These are phyloP conservation scores for Acrobasis suavella DNA, from an alignment of 2,888 invertebrate species.

Conservation along the genomic window DNA sequence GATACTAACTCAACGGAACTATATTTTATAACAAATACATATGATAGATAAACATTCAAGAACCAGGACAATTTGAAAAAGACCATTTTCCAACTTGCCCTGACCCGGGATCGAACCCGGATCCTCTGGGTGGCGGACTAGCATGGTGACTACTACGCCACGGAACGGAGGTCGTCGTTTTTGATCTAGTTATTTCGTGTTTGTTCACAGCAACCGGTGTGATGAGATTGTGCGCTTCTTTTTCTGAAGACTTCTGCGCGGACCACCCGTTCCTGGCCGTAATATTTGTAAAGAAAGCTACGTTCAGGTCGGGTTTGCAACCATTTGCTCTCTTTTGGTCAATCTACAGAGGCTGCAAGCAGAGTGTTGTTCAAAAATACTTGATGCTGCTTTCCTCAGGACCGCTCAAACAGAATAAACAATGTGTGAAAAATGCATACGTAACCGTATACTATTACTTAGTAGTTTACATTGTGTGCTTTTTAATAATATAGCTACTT, in stretches of 20 bases:
- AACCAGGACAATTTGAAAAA: no score
- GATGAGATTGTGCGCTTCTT: neutral
- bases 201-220: constrained; percentile 20
- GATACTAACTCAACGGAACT: no score
- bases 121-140: no score
- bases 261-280: constrained; percentile 26
- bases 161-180: no score
- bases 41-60: no score
- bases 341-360: constrained; percentile 16
- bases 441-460: neutral
- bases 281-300: constrained; percentile 19
- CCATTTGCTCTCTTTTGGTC: constrained; percentile 22
- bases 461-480: neutral
- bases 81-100: no score
- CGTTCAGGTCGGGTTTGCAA: constrained; percentile 17
- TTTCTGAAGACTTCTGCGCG: constrained; percentile 12
- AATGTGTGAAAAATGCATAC: neutral
- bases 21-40: no score
- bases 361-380: neutral
- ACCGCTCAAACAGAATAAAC: neutral
- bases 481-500: neutral
- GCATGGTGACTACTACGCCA: no score
- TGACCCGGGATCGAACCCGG: no score
- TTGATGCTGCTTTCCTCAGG: neutral
- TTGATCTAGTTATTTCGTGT: neutral